Base-by-base conservation (phyloP, 2,113 vertebrate genomes). In the Carollia perspicillata region DNA sequence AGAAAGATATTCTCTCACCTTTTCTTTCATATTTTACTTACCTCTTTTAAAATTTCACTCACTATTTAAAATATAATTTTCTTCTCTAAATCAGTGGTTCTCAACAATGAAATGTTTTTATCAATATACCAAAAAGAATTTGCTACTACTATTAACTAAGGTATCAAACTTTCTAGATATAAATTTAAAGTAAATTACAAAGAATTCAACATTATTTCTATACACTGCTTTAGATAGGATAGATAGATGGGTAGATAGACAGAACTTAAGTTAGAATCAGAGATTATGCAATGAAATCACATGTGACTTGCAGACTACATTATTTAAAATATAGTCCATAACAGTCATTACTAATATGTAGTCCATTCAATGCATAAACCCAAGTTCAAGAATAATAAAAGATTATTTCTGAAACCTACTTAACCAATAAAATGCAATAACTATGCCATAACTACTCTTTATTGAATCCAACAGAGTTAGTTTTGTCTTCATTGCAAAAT, bases 111-210 rank as follows among this genome's bases (percentile, higher is more conserved):
- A 69, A 35, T 63, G 20, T 84, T n/a, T 78, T 92, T 8, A 47
- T 65, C 35, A 90, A 81, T 69, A 77, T 78, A 77, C 16, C 4
- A 30, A 55, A 20, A 20, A 8, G 47, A 93, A 35, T 75, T 44
- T 78, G 60, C 51, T 89, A 58, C 49, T 84, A 35, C n/a, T 80
- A 44, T 37, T 49, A 68, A 77, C 60, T 28, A 63, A 81, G 80
- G 51, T 69, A 86, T 14, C 58, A 68, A 23, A 79, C 6, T 60
- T 90, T 90, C 3, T 75, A 71, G 18, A 71, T 84, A 77, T 44
- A 55, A 35, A 83, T 77, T 89, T 84, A 84, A 88, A 94, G 74
- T 89, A 88, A 94, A 80, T 89, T 90, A 51, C 72, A 30, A 6
- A 3, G 0, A 1, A 68, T 63, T 94, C 1, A 6, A 75, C 28